Evolutionary conservation across 2,797 vertebrate species (phyloP).

Genomic region (Phoxinus dragarum): DNA sequence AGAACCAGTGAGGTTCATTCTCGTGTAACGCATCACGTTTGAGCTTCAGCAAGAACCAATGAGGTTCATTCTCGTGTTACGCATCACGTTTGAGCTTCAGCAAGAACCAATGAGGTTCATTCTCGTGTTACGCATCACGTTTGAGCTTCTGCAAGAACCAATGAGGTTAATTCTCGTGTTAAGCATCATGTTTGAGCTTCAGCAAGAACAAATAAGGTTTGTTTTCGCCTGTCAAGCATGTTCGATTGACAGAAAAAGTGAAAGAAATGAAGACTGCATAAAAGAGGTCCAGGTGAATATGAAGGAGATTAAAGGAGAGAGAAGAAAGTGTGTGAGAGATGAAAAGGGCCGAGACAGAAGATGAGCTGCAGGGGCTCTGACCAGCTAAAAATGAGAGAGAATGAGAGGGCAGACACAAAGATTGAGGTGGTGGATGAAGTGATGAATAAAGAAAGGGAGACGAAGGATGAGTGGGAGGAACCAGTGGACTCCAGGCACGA

Average conservation of each 20-base stretch:
- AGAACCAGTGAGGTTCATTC: too few species aligned
- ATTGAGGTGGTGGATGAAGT: constrained; percentile 52
- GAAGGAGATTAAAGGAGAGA: neutral
- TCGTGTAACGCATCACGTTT: too few species aligned
- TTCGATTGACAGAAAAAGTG: neutral
- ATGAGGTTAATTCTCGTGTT: too few species aligned
- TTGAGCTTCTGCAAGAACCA: too few species aligned
- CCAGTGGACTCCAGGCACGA: constrained; percentile 52
- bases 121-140: too few species aligned
- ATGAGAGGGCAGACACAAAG: constrained; percentile 56
- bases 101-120: too few species aligned
- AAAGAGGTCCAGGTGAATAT: neutral
- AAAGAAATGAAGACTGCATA: neutral
- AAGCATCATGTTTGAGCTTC: too few species aligned
- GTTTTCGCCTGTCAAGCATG: too few species aligned
- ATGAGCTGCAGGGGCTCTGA: constrained; percentile 40
- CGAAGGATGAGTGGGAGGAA: constrained; percentile 55
- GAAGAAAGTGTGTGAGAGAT: constrained; percentile 30
- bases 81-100: too few species aligned
- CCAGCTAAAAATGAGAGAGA: constrained; percentile 45
- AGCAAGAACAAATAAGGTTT: too few species aligned
- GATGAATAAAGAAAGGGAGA: constrained; percentile 60
- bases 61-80: too few species aligned
- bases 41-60: too few species aligned
- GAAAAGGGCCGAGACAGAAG: constrained; percentile 29